Evolutionary conservation across 2,888 invertebrate genomes (phyloP), one percentile per base, ranked within the genome.

Genomic region (Diaperis boleti): DNA sequence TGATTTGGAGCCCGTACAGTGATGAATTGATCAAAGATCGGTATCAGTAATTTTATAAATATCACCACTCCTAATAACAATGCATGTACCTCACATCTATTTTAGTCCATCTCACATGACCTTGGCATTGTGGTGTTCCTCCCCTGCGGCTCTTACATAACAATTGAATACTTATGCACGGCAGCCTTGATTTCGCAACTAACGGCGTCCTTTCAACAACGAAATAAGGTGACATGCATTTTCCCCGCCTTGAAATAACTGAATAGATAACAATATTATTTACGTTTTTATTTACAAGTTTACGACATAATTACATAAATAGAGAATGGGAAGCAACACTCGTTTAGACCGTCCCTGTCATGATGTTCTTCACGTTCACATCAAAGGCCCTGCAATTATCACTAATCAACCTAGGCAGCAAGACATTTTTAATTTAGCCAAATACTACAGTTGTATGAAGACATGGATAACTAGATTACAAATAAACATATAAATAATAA

Each of bases 331-430:
- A 33, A 13, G 33, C 6, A 31, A 20, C 4, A 6, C 6, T 26
- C 26, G 11, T 2, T 74, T 72, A 77, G 62, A 76, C 74, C 44
- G 76, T 78, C 63, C 81, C 80, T 39, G 77, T 76, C 74, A 81
- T 79, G 50, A 90, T 85, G 75, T 84, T 88, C 74, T 88, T 88
- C 1, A 90, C 87, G 74, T 85, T 86, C 69, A 86, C 85, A 78
- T 89, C 88, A 72, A 90, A 90, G 75, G 87, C 86, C 69, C 90
- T 90, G 82, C 60, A 85, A 85, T 37, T 31, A 65, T 60, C n/a
- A n/a, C 26, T n/a, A 26, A 8, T 7, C 1, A 13, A 61, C 22
- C 56, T 17, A 57, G n/a, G n/a, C n/a, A n/a, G n/a, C n/a, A 17
- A 10, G 11, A 55, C 3, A 72, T 11, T 14, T 5, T 14, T 54